A percentile compares a stretch with the other conserved stretches of the same genome.
These are phyloP conservation scores for Buceros bicornis DNA, from an alignment of 2,797 vertebrate species.

Conservation along the genomic window DNA sequence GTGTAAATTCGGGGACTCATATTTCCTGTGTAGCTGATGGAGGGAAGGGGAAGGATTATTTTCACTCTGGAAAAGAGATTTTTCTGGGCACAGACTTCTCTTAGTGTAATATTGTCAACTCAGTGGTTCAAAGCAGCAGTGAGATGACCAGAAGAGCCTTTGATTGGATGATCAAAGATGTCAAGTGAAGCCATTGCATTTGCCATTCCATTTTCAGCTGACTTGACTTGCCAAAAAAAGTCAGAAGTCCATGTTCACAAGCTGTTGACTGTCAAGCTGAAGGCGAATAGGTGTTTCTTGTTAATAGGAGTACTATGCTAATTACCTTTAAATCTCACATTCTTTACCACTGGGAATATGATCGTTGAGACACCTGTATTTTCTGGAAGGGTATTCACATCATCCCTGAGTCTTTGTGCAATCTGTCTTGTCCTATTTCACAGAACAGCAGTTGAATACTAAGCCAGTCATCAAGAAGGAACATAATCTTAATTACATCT, in stretches of 20 bases:
- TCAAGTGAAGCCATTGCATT: neutral
- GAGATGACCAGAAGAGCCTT: neutral
- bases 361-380: neutral
- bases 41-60: neutral
- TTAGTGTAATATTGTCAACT: neutral
- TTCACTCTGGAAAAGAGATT: neutral
- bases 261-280: neutral
- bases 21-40: neutral
- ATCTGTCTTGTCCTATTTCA: neutral
- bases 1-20: neutral
- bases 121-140: neutral
- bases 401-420: neutral
- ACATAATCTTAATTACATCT: slow-evolving; percentile 1
- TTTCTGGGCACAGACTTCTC: neutral
- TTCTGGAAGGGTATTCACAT: neutral
- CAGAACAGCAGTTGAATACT: neutral
- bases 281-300: neutral
- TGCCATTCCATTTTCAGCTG: neutral
- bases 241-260: neutral
- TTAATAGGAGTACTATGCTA: neutral
- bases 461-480: neutral
- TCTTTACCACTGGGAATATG: neutral
- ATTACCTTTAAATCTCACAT: neutral
- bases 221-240: neutral
- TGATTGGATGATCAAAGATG: neutral